These are phyloP conservation scores for Gymnopithys bicolor DNA, from an alignment of 2,797 vertebrate species.

Conservation along the genomic window DNA sequence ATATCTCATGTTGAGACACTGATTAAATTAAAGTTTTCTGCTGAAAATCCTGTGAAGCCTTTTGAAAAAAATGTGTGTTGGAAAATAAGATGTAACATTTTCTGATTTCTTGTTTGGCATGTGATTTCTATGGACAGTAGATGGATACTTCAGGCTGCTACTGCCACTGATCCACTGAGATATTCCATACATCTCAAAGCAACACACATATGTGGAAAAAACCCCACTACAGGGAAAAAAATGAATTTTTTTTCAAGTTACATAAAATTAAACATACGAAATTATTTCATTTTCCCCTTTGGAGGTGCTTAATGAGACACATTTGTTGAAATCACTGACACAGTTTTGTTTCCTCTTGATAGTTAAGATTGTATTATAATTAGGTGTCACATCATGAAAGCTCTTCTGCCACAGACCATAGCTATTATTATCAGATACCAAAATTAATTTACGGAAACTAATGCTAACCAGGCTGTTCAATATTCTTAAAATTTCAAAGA, in stretches of 20 bases:
- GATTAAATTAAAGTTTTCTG: neutral
- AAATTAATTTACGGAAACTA: conserved; percentile 59
- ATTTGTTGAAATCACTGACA: conserved; percentile 48
- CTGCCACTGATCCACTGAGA: neutral
- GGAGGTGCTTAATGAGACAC: conserved; percentile 48
- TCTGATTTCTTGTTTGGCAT: neutral
- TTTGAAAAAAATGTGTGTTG: neutral
- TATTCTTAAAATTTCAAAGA: conserved; percentile 42
- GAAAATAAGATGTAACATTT: neutral
- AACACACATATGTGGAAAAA: neutral
- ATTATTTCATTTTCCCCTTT: conserved; percentile 27
- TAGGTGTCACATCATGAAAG: conserved; percentile 72
- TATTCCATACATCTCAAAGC: neutral
- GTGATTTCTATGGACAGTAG: neutral
- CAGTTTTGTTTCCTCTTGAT: conserved; percentile 29
- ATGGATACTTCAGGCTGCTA: neutral
- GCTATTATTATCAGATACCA: conserved; percentile 69
- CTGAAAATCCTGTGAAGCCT: neutral
- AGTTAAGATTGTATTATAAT: conserved; percentile 73
- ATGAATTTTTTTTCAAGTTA: neutral
- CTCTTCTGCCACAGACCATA: conserved; percentile 63
- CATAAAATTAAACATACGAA: conserved; percentile 31
- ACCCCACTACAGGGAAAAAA: neutral
- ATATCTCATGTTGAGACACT: neutral
- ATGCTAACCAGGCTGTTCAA: conserved; percentile 16